phyloP scores from a whole-genome alignment of 2,113 vertebrate species.

The Menura novaehollandiae region DNA sequence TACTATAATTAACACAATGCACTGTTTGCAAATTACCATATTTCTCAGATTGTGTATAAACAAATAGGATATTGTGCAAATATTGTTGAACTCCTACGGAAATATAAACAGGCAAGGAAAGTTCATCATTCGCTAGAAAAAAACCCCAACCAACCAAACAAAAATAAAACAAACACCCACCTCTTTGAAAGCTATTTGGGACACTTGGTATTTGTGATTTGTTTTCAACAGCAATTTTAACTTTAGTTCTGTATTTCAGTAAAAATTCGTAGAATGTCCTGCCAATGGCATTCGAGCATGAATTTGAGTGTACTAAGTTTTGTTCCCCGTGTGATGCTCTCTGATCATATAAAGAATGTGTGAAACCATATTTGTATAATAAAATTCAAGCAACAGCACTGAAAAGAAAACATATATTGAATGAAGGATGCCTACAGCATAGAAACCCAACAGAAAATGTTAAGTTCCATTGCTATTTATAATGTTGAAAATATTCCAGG shows the following conservation, averaged over 20 bases:
- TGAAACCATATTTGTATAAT: neutral
- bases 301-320: neutral
- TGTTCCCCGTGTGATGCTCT: neutral
- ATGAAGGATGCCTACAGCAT: neutral
- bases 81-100: neutral
- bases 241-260: neutral
- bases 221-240: neutral
- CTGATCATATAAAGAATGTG: neutral
- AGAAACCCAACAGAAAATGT: neutral
- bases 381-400: neutral
- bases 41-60: constrained; percentile 1
- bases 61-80: neutral
- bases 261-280: neutral
- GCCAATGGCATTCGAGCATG: neutral
- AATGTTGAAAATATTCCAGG: neutral
- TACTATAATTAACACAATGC: constrained; percentile 39
- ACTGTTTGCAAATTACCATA: neutral
- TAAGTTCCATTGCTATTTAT: neutral
- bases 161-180: neutral
- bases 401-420: neutral
- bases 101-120: neutral
- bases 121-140: neutral
- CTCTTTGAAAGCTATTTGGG: neutral
- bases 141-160: neutral
- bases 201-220: neutral